Percentiles rank a stretch among this genome's conserved stretches.
Evolutionary conservation across 2,888 invertebrate species (phyloP).

Genomic region (Pardosa pseudoannulata): DNA sequence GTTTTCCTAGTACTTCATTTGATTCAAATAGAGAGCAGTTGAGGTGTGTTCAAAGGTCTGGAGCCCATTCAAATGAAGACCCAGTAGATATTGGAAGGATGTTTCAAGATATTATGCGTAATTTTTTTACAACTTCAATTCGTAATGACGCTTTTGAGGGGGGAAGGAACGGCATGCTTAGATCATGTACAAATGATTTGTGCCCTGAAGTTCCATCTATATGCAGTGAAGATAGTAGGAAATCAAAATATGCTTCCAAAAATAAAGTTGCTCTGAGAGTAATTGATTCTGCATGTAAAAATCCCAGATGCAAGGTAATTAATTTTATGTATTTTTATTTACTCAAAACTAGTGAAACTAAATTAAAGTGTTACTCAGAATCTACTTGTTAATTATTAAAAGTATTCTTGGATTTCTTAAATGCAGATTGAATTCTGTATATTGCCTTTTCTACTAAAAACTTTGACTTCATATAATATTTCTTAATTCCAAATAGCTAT

Average conservation of each 20-base stretch:
- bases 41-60: neutral
- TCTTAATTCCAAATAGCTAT: too few species aligned
- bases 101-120: neutral
- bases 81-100: neutral
- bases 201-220: neutral
- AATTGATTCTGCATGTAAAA: neutral
- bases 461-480: too few species aligned
- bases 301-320: neutral
- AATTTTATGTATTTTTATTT: too few species aligned
- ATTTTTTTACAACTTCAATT: neutral
- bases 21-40: neutral
- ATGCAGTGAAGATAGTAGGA: neutral
- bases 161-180: neutral
- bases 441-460: too few species aligned
- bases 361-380: too few species aligned
- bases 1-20: neutral
- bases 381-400: too few species aligned
- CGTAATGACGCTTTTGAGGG: neutral
- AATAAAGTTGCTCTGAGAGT: neutral
- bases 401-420: too few species aligned
- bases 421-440: too few species aligned
- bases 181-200: neutral
- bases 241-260: neutral
- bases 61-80: neutral
- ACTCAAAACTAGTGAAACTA: too few species aligned